Base-by-base conservation (phyloP, 2,888 invertebrate genomes). In the Plebejus anna region DNA sequence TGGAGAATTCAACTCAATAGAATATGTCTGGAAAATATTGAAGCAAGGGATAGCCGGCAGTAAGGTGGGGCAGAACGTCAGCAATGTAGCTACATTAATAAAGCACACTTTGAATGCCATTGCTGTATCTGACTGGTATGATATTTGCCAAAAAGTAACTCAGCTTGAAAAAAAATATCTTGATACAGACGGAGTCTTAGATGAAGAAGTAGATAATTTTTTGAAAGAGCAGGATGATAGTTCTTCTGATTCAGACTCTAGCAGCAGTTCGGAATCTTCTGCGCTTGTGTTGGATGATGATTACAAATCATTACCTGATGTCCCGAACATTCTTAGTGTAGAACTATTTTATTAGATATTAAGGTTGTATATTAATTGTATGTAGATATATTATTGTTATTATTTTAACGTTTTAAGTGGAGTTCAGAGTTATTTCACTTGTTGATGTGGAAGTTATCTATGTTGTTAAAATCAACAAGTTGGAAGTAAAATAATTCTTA, bases 101-200 rank as follows among this genome's bases (percentile, higher is more conserved):
- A 66, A 28, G 28, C 28, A 66, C 22, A 66, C 28, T 28, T 66
- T 66, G 22, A 28, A 66, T 66, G 22, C 61, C 11, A 28, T 66
- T 28, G 11, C 32, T 66, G 28, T 66, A 28, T 2, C 22, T 1
- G 61, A 66, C 13, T 66, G 61, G 61, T 66, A 66, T 4, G 61
- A 66, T 0, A 28, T 22, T 66, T 66, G 61, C 28, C 28, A 9
- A 66, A 66, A 66, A 66, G 61, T 66, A 11, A 28, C 13, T 66
- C 61, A 66, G 61, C 22, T 66, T 4, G 61, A 66, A 66, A 66
- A 66, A 28, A 66, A 66, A 66, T 66, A 66, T 66, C 22, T 66
- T 13, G 61, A 28, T 28, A 28, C 61, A 28, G 61, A 66, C 9
- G 61, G 61, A 28, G 61, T 11, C 3, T 66, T 66, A 66, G 61